Evolutionary conservation across 2,888 invertebrate species (phyloP).

Genomic region (Anagyrus pseudococci): DNA sequence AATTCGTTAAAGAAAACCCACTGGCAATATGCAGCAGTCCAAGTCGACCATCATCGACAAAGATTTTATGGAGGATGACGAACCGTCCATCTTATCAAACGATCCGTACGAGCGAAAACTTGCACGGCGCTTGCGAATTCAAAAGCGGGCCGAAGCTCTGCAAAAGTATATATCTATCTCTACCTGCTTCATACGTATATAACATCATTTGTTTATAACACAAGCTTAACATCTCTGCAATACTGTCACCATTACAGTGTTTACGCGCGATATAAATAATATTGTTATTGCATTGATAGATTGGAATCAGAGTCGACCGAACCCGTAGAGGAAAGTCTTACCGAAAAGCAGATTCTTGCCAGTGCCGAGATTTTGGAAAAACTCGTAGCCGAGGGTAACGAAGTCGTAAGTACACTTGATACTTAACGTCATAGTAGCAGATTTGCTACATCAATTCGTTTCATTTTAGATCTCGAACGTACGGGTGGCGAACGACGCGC

Average conservation of each 20-base stretch:
- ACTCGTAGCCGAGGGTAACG: slow-evolving; percentile 72
- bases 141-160: slow-evolving; percentile 68
- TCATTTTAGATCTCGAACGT: slow-evolving; percentile 68
- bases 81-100: slow-evolving; percentile 69
- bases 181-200: neutral
- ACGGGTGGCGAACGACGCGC: slow-evolving; percentile 76
- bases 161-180: slow-evolving; percentile 58
- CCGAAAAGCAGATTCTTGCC: slow-evolving; percentile 71
- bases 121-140: slow-evolving; percentile 73
- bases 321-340: slow-evolving; percentile 65
- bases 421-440: slow-evolving; percentile 5
- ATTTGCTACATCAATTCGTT: neutral
- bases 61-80: slow-evolving; percentile 61
- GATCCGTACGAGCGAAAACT: slow-evolving; percentile 76
- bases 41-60: slow-evolving; percentile 37
- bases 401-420: slow-evolving; percentile 65
- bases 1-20: neutral
- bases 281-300: slow-evolving; percentile 36
- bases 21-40: neutral
- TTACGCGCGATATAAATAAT: too few relatives aligned
- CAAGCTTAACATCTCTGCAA: neutral
- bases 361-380: slow-evolving; percentile 72
- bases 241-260: neutral
- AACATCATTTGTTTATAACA: neutral
- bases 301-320: slow-evolving; percentile 49